Conservation (phyloP, 2,888 invertebrate genomes). For the Teinopalpus imperialis region DNA sequence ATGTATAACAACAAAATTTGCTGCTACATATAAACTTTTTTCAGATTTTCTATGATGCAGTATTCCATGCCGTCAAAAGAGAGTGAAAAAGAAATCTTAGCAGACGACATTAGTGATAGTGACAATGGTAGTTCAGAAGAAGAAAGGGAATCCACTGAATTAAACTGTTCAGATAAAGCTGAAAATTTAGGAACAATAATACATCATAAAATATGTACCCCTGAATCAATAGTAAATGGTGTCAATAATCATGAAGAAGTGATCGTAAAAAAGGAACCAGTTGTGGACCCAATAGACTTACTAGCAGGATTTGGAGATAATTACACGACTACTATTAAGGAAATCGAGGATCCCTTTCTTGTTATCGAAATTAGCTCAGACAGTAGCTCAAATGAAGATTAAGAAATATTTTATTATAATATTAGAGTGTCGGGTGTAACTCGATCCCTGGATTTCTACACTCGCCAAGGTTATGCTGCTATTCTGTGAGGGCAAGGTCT, state of each 20-base stretch:
- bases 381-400: slow-evolving; percentile 46
- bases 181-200: background rate
- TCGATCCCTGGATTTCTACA: too few species aligned
- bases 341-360: slow-evolving; percentile 55
- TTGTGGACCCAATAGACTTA: slow-evolving; percentile 31
- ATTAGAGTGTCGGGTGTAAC: too few species aligned
- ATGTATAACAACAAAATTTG: too few species aligned
- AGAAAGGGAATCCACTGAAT: background rate
- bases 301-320: slow-evolving; percentile 46
- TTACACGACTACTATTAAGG: slow-evolving; percentile 44
- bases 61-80: slow-evolving; percentile 18
- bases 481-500: too few species aligned
- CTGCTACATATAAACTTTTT: too few species aligned
- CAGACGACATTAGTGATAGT: background rate
- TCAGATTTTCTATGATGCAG: slow-evolving; percentile 33
- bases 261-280: slow-evolving; percentile 35
- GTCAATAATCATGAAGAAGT: slow-evolving; percentile 22
- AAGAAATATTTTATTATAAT: background rate
- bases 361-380: slow-evolving; percentile 61
- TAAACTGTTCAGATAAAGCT: background rate
- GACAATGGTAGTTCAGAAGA: background rate
- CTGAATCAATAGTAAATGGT: background rate
- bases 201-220: background rate
- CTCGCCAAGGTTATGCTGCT: too few species aligned
- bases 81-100: background rate